Evolutionary conservation across 1,140 invertebrate species (phyloP).

Genomic region (Elysia chlorotica): DNA sequence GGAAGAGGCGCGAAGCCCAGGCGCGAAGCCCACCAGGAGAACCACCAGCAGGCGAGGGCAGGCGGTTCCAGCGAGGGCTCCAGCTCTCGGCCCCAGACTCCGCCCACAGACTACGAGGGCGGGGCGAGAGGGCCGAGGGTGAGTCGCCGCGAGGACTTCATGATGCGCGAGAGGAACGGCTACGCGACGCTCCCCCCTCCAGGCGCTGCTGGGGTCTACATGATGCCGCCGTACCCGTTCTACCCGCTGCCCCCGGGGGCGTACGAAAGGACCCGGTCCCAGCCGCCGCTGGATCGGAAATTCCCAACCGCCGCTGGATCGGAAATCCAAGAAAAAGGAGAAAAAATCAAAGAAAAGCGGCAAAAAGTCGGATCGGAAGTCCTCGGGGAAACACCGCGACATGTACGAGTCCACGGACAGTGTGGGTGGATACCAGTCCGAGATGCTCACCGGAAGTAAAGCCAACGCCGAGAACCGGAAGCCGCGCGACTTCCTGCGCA

Average conservation of each 20-base stretch:
- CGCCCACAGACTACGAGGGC: conserved; percentile 48
- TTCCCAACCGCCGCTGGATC: no score
- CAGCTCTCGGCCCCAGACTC: conserved; percentile 40
- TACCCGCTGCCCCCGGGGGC: no score
- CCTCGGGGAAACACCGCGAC: not conserved
- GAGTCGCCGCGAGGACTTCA: conserved; percentile 45
- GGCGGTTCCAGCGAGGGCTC: conserved; percentile 31
- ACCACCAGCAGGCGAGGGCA: not conserved
- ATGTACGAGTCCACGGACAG: conserved; percentile 41
- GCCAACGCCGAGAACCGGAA: conserved; percentile 28
- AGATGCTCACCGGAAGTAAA: conserved; percentile 27
- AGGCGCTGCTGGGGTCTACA: not conserved
- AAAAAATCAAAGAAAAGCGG: conserved; percentile 38
- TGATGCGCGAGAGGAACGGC: conserved; percentile 11
- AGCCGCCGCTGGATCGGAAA: no score
- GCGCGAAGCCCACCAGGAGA: not conserved
- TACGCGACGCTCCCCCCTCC: not conserved
- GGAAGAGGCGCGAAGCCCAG: not conserved
- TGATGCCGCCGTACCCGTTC: conserved; percentile 17
- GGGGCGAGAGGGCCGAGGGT: conserved; percentile 9
- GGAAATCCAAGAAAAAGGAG: conserved; percentile 38
- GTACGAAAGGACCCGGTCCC: no score
- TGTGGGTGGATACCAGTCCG: conserved; percentile 41
- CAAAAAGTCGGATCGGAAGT: conserved; percentile 33
- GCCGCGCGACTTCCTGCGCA: conserved; percentile 42